Base-by-base conservation (phyloP, 2,888 invertebrate genomes). In the Scelioninae gen. 1 region DNA sequence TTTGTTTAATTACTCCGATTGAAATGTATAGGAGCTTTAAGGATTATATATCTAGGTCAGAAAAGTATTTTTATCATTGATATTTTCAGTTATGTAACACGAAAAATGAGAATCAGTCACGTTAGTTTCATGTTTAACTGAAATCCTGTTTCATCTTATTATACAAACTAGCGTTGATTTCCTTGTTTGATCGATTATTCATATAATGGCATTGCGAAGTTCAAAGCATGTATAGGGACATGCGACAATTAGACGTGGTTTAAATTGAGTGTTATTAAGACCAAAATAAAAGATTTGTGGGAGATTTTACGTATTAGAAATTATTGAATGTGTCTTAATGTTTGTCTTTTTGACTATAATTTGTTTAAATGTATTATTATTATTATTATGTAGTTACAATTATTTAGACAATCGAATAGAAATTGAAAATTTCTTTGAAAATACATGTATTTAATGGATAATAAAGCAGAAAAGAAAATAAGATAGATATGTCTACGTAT, bases 71-170 rank as follows among this genome's bases (percentile, higher is more conserved):
- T 74, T 79, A 55, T 72, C 60, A 60, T n/a, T 47, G 32, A 62
- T 55, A 74, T 62, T 74, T 8, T 47, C 32, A 74, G 68, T 80
- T 80, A 43, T 13, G 13, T 68, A 68, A 68, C 34, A 10, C 40
- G 66, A 74, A 74, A 74, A 74, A 80, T 74, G 80, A 80, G 74
- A 38, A 68, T 74, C 49, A 74, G 74, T 74, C 80, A 80, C 80
- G 80, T 60, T 56, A 79, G 51, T 31, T 60, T 45, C 45, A 38
- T 53, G 31, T 55, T 66, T 66, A 66, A 49, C 43, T 58, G 13
- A 34, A 29, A 72, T 38, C 40, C 40, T 34, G 32, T 60, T 13
- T 71, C 32, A 79, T 66, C 60, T 43, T 66, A 53, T 58, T 58
- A 72, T 13, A 58, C 53, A 10, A 63, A 66, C 16, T 7, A 16